phyloP scores from a whole-genome alignment of 2,888 invertebrate species.

The Heliconius aoede region DNA sequence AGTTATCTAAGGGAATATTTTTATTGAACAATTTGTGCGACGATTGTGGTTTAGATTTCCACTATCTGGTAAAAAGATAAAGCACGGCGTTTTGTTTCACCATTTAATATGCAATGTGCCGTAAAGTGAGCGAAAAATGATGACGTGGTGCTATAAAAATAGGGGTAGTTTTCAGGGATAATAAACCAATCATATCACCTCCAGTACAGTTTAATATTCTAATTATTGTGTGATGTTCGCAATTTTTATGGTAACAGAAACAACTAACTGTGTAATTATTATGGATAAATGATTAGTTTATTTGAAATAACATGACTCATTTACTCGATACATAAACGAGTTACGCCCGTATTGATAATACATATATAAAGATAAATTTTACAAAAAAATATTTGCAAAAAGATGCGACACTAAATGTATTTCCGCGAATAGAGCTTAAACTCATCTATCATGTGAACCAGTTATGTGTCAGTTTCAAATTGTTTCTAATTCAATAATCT shows the following conservation, averaged over 20 bases:
- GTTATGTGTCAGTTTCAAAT: no score
- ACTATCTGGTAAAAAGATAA: not conserved
- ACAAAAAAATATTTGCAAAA: not conserved
- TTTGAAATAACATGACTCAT: slow-evolving; percentile 13
- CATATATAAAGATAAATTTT: not conserved
- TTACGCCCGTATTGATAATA: slow-evolving; percentile 19
- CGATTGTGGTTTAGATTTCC: not conserved
- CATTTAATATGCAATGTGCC: not conserved
- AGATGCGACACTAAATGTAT: not conserved
- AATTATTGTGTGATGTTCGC: not conserved
- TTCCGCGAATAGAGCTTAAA: no score
- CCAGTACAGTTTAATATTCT: not conserved
- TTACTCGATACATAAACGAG: slow-evolving; percentile 10
- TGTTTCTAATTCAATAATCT: no score
- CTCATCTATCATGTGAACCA: no score
- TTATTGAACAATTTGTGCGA: not conserved
- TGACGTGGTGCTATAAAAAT: not conserved
- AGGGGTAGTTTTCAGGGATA: not conserved
- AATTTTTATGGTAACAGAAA: not conserved
- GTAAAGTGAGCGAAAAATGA: not conserved
- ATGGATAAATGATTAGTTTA: not conserved
- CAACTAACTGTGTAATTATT: not conserved
- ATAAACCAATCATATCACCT: not conserved
- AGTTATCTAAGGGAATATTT: not conserved
- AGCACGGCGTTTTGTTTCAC: not conserved